Base-by-base conservation (phyloP, 1,140 invertebrate genomes). In the Tetraneura akinire region DNA sequence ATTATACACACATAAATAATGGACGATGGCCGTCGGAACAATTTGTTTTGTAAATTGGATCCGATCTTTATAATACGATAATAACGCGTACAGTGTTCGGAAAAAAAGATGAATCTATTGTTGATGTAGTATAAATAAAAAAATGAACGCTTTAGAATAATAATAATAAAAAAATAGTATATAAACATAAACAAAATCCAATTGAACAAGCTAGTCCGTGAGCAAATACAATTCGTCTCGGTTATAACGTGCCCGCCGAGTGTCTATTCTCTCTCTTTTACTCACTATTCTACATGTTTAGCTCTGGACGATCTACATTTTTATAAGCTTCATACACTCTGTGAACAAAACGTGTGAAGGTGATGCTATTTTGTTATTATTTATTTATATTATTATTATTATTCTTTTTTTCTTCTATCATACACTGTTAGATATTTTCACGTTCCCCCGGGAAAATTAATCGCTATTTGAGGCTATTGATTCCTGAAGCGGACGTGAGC, bases 131-230 rank as follows among this genome's bases (percentile, higher is more conserved):
- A 62, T 60, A 78, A 78, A 78, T n/a, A 37, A 37, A 37, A 68
- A 78, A 78, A 78, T 78, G 74, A 78, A 78, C 55, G 74, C 74
- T 78, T 78, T 78, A 9, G 55, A 78, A 78, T 62, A 76, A 76
- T 76, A 78, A 78, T 62, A 78, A 78, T 62, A 78, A 47, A 71
- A 71, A 71, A 71, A 71, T 49, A 51, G 45, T 78, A 14, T 78
- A 78, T 78, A 78, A 78, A 78, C 74, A 78, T 62, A 78, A 78
- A 78, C 74, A 78, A 78, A 78, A 78, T 78, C 55, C 74, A 78
- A 78, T 78, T 78, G 55, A 78, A 78, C 74, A 10, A 47, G 74
- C 55, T 42, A 47, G 74, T 78, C 74, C 74, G 74, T 78, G 74
- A 78, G 74, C 74, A 78, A 78, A 78, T 78, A 78, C 74, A 78